Base-by-base conservation (phyloP, 2,888 invertebrate genomes). In the Lasioglossum pauxillum region DNA sequence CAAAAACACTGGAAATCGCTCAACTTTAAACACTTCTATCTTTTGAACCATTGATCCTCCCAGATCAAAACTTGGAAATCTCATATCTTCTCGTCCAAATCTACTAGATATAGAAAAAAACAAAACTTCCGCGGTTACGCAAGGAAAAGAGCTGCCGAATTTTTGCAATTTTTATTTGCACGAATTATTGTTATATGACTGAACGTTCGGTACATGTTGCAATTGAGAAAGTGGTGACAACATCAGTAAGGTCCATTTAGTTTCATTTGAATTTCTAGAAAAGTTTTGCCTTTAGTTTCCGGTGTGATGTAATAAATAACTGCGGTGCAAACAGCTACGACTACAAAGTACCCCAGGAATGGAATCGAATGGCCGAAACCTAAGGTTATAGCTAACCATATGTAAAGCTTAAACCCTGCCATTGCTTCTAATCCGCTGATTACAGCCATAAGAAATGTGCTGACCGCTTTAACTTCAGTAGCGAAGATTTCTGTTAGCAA, bases 231-330 rank as follows among this genome's bases (percentile, higher is more conserved):
- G 5, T 5, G 27, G 0, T 60, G 16, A 2, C 19, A 19, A 7
- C 67, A 35, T 67, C 67, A 67, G 7, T 8, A 1, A 10, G 19
- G 8, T 27, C 89, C 82, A 38, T 83, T 77, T 64, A 93, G 84
- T 35, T 91, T 78, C 78, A 87, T 87, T 77, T 93, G 94, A 72
- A 93, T 93, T 78, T 93, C 89, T 10, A 86, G 60, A 31, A 93
- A 91, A 0, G 89, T 92, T 81, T 92, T 93, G 23, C 94, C 93
- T 79, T 91, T 94, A 7, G 92, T 93, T 78, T 94, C 93, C 7
- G 93, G 92, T 7, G 90, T 84, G 8, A 93, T 82, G 16, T 64
- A 74, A 4, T 90, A 53, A 7, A 93, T 78, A 5, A 85, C 0
- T 0, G n/a, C 53, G 0, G 91, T 92, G 31, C 86, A 78, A 19